Percentiles rank a stretch among this genome's conserved stretches.
phyloP scores from a whole-genome alignment of 1,140 invertebrate genomes.

The Bombus turneri region DNA sequence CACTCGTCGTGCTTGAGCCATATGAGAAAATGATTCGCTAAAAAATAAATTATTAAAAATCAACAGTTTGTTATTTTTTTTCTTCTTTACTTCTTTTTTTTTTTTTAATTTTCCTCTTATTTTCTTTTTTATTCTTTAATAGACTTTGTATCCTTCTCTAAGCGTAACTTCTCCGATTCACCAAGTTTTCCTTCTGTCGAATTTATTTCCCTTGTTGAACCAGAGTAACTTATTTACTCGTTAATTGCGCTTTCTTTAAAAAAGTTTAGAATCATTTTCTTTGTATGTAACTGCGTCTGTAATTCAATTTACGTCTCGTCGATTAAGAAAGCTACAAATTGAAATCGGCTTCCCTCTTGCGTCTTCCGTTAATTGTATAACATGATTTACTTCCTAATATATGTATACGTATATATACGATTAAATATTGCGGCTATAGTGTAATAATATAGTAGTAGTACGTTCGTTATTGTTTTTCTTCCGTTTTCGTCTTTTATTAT shows the following conservation, averaged over 20 bases:
- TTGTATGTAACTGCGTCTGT: background rate
- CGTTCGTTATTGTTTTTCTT: constrained; percentile 40
- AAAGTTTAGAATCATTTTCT: constrained; percentile 26
- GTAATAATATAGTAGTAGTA: constrained; percentile 28
- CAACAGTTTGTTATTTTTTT: background rate
- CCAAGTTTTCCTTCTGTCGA: background rate
- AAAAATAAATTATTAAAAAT: constrained; percentile 2
- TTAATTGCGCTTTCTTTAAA: background rate
- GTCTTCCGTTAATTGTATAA: background rate
- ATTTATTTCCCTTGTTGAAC: background rate
- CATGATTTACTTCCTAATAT: background rate
- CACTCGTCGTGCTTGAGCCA: background rate
- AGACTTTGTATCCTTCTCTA: background rate
- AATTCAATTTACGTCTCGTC: background rate
- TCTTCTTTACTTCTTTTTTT: background rate
- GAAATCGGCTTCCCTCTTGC: background rate
- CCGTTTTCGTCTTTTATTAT: constrained; percentile 18
- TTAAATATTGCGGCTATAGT: constrained; percentile 21
- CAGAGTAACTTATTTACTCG: background rate
- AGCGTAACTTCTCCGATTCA: background rate
- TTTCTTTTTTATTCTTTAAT: no score
- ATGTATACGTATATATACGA: constrained; percentile 11
- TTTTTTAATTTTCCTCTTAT: background rate
- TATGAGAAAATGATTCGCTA: background rate
- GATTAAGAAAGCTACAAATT: constrained; percentile 21